Conservation (phyloP, 2,797 vertebrate genomes). For the Dicrostonyx torquatus region DNA sequence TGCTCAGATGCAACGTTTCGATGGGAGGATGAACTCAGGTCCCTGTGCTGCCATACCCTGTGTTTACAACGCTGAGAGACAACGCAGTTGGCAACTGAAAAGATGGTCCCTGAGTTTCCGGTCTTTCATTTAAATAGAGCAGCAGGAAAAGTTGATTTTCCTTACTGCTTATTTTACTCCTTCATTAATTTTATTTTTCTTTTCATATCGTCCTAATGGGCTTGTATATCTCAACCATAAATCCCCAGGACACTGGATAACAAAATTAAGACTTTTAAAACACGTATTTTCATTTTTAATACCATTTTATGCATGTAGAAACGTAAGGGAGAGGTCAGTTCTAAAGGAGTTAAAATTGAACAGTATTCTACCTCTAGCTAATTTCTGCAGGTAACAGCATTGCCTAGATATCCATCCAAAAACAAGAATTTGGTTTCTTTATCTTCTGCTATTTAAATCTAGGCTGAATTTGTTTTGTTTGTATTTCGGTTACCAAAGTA, state of each 20-base stretch:
- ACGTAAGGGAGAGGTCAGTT: background rate
- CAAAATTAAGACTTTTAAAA: slow-evolving; percentile 5
- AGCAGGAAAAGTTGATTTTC: slow-evolving; percentile 2
- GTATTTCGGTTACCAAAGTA: background rate
- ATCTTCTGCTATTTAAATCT: slow-evolving; percentile 8
- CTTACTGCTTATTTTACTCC: slow-evolving; percentile 13
- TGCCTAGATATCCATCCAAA: background rate
- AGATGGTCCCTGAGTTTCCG: background rate
- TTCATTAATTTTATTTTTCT: background rate
- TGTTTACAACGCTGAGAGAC: background rate
- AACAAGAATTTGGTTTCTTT: background rate
- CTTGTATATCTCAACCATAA: background rate
- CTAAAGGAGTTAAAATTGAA: slow-evolving; percentile 39
- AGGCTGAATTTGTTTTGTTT: background rate
- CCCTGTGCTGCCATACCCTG: accelerated
- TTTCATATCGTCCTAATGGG: background rate
- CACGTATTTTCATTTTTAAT: slow-evolving; percentile 11
- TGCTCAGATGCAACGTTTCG: background rate
- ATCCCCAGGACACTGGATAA: background rate
- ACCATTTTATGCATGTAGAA: background rate
- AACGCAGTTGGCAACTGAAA: background rate
- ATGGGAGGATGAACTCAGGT: background rate
- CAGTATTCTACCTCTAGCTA: background rate
- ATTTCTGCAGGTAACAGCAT: background rate
- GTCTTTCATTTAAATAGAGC: background rate